Base-by-base conservation (phyloP, 2,113 vertebrate species). In the Festucalex cinctus region DNA sequence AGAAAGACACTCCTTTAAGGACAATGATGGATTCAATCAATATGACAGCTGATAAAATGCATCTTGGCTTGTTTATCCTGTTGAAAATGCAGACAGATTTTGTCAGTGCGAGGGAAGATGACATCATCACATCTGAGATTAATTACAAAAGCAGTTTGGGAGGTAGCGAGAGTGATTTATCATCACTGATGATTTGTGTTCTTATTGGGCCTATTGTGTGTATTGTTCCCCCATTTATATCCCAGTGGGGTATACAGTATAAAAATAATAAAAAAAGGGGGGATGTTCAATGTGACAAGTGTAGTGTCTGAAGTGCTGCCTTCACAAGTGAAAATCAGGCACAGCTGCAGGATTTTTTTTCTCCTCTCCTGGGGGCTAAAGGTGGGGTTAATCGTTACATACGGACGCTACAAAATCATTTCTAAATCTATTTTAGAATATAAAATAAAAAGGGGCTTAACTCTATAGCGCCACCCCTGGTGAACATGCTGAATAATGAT, bases 31-130 rank as follows among this genome's bases (percentile, higher is more conserved):
- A 78, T 78, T 69, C 60, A 19, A 66, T 63, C 43, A 60, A 68
- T 71, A 63, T 63, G 82, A 66, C 79, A 84, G 75, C 81, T 82
- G 79, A 89, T 78, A 69, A 76, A 80, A 78, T 37, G 58, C 66
- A 62, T 71, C 43, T 69, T 51, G 66, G 67, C 71, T 41, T 79
- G 54, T 53, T 69, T 66, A 53, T 57, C 70, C 67, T 65, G 73
- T 66, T 80, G 68, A 75, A 79, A 81, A 65, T 59, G 2, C 48
- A 39, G 65, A 79, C 44, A 35, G 41, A 51, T 51, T 54, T 32
- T 61, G 10, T 61, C 20, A 19, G 37, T 37, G 53, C 12, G 44
- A 61, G 36, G n/a, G 28, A 74, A 62, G 57, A 69, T 1, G 58
- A 75, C 66, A 69, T 82, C 54, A 70, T 60, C 77, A 49, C 64